Evolutionary conservation across 2,888 invertebrate genomes (phyloP), one percentile per base, ranked within the genome.

Genomic region (Pristionchus japonicus): DNA sequence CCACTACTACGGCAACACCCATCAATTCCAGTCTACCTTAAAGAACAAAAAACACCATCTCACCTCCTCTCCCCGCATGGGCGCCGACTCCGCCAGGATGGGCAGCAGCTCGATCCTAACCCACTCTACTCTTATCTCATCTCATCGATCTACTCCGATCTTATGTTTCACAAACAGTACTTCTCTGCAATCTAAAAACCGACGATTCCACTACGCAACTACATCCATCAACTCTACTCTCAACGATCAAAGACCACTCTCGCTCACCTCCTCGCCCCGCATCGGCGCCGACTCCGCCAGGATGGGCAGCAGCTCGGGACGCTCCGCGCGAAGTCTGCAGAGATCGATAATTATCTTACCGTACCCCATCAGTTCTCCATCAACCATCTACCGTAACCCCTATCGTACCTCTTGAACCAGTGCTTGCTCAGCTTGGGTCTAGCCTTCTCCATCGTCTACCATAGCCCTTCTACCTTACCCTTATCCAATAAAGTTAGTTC

Each of bases 351-450:
- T 43, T 17, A 77, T 3, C 43, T 20, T 20, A 31, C 43, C 17
- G 40, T 49, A 82, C n/a, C 47, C 31, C 77, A 27, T 82, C 82
- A 82, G 40, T 52, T 23, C 9, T 13, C 40, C 4, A 20, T 40
- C 20, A 11, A 31, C 6, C 70, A 9, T 47, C 57, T n/a, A n/a
- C n/a, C n/a, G n/a, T 57, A 3, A 47, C 6, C 47, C n/a, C 3
- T 31, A n/a, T 47, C 87, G 1, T 34, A 91, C 92, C 89, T 89
- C 87, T 89, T 90, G 82, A 88, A 88, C 98, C 98, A 98, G 95
- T 98, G 98, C 90, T 96, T 96, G 9, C 98, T 98, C 57, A 99
- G 95, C 95, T 99, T 99, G 9, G 99, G 99, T 49, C 99, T 96
- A 6, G 98, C 98, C 31, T 9, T 64, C 4, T 27, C 64, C 27